These are phyloP conservation scores for Fissipunctia ypsillon DNA, from an alignment of 2,888 invertebrate genomes.

Conservation along the genomic window DNA sequence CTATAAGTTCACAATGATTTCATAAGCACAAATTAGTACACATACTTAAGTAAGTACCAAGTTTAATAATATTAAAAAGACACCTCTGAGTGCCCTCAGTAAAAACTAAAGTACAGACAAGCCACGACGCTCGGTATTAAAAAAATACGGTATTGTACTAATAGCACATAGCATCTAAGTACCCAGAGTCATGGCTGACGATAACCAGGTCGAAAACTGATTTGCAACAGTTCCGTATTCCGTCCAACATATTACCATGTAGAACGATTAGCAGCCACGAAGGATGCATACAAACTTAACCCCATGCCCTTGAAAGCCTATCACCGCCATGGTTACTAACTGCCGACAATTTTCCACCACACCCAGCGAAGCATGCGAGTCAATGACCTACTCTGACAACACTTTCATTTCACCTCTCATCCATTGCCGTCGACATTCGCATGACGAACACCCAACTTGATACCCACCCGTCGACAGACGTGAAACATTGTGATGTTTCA, in stretches of 20 bases:
- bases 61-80: too few species aligned
- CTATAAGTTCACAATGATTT: neutral
- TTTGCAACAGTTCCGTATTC: constrained; percentile 21
- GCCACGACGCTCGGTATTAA: too few species aligned
- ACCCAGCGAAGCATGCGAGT: constrained; percentile 73
- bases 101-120: too few species aligned
- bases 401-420: constrained; percentile 68
- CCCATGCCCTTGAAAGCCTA: constrained; percentile 66
- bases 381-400: constrained; percentile 73
- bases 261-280: constrained; percentile 33
- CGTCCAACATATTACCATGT: constrained; percentile 32
- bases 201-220: constrained; percentile 22
- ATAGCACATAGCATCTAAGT: neutral
- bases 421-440: constrained; percentile 55
- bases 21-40: neutral
- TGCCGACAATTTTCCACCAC: constrained; percentile 71
- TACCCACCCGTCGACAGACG: constrained; percentile 48
- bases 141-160: too few species aligned
- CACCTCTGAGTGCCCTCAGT: too few species aligned
- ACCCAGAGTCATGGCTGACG: neutral
- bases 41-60: neutral
- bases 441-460: constrained; percentile 12
- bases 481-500: constrained; percentile 49
- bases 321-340: constrained; percentile 59
- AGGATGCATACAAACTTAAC: constrained; percentile 56